phyloP scores from a whole-genome alignment of 2,113 vertebrate species.

The Micromys minutus region DNA sequence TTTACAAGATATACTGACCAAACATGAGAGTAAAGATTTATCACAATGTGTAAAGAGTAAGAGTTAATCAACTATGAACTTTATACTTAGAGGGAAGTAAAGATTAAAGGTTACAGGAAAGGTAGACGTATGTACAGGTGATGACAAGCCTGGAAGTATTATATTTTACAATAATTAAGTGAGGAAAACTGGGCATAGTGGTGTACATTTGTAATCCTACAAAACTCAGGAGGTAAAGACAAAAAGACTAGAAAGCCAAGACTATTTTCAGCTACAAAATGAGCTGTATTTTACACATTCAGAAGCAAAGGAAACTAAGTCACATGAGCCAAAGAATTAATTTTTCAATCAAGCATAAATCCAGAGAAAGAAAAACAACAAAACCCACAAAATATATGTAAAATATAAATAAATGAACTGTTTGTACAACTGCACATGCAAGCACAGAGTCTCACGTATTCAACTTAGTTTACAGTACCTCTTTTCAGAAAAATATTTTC shows the following conservation, averaged over 20 bases:
- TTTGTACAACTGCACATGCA: neutral
- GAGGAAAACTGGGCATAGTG: neutral
- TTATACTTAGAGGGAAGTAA: constrained; percentile 5
- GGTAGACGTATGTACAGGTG: neutral
- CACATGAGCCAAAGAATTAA: constrained; percentile 55
- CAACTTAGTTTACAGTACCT: neutral
- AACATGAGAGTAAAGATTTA: neutral
- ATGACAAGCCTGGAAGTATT: neutral
- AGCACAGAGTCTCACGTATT: neutral
- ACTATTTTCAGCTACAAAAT: neutral
- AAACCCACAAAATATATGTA: neutral
- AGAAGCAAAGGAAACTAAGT: constrained; percentile 56
- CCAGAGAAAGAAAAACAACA: neutral
- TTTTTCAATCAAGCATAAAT: neutral
- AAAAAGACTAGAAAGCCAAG: neutral
- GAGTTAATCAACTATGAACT: neutral
- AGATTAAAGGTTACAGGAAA: neutral
- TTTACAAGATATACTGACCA: neutral
- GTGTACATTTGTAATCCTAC: neutral
- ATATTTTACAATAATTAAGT: constrained; percentile 14
- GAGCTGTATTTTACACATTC: constrained; percentile 59
- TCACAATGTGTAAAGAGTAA: neutral
- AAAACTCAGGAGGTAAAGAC: neutral
- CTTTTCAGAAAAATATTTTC: neutral
- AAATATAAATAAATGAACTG: neutral